Evolutionary conservation across 1,140 invertebrate genomes (phyloP).

Genomic region (Globodera ellingtonae): DNA sequence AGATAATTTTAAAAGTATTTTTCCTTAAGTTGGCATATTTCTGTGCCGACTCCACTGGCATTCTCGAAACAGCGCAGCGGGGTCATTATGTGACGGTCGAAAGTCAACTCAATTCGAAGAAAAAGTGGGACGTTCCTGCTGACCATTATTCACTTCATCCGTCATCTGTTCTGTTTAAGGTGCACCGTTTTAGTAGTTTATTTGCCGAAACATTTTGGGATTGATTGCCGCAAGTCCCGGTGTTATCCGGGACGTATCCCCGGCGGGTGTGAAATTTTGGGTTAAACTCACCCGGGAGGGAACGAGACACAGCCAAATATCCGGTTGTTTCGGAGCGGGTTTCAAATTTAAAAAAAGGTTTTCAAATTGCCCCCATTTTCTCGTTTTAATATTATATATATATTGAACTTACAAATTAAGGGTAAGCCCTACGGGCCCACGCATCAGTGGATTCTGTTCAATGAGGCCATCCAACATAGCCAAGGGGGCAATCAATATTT

Average conservation of each 20-base stretch:
- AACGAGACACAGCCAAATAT: too few species aligned
- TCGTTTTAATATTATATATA: background rate
- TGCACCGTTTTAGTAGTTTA: too few species aligned
- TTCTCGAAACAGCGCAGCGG: conserved; percentile 88
- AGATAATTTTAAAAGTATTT: conserved; percentile 16
- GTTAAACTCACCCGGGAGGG: background rate
- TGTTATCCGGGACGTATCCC: too few species aligned
- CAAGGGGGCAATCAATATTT: background rate
- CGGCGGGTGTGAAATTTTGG: too few species aligned
- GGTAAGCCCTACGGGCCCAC: background rate
- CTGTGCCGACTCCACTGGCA: conserved; percentile 68
- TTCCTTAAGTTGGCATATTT: conserved; percentile 22
- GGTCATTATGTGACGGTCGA: conserved; percentile 98
- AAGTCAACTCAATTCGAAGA: conserved; percentile 83
- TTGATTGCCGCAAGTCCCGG: too few species aligned
- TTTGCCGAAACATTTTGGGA: background rate
- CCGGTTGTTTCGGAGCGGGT: too few species aligned
- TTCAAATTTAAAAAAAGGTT: too few species aligned
- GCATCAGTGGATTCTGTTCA: background rate
- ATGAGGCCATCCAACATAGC: background rate
- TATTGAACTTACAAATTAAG: background rate
- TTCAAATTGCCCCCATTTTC: background rate
- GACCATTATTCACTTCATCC: background rate
- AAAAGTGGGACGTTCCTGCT: background rate
- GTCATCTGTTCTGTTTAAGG: background rate